phyloP scores from a whole-genome alignment of 2,888 invertebrate species.

The Suillia variegata region DNA sequence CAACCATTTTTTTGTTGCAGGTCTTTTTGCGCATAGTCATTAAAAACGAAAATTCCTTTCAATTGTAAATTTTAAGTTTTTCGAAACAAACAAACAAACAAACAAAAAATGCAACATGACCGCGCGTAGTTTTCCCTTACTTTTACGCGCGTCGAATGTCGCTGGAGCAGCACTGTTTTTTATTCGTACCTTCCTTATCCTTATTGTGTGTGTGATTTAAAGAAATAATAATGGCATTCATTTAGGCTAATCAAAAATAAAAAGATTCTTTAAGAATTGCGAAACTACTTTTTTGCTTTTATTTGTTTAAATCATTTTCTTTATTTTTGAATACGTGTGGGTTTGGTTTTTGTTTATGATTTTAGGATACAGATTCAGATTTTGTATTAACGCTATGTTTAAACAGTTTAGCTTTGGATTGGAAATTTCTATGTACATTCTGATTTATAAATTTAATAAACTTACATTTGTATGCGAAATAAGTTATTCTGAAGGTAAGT shows the following conservation, averaged over 20 bases:
- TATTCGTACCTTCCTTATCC: too few species aligned
- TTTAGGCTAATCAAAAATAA: constrained; percentile 14
- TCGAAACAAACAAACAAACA: too few species aligned
- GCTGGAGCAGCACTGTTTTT: too few species aligned
- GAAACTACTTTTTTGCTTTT: constrained; percentile 25
- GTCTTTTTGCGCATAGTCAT: too few species aligned
- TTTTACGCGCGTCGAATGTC: too few species aligned
- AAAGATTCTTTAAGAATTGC: constrained; percentile 15
- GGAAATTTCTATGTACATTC: constrained; percentile 18
- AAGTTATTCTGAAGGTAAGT: too few species aligned
- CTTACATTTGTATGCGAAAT: too few species aligned
- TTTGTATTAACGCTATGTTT: constrained; percentile 23
- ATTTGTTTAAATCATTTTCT: constrained; percentile 22
- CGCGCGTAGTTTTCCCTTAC: constrained; percentile 11
- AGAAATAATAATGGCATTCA: too few species aligned
- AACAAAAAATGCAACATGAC: background rate
- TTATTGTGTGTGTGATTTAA: too few species aligned
- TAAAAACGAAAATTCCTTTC: too few species aligned
- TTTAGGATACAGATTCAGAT: constrained; percentile 27
- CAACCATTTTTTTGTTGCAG: too few species aligned
- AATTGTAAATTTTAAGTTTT: too few species aligned
- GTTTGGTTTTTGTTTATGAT: constrained; percentile 15
- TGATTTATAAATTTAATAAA: background rate
- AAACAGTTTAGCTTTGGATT: constrained; percentile 20
- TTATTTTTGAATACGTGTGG: constrained; percentile 14